These are phyloP conservation scores for Tetragnatha versicolor DNA, from an alignment of 1,140 invertebrate genomes.

Conservation along the genomic window DNA sequence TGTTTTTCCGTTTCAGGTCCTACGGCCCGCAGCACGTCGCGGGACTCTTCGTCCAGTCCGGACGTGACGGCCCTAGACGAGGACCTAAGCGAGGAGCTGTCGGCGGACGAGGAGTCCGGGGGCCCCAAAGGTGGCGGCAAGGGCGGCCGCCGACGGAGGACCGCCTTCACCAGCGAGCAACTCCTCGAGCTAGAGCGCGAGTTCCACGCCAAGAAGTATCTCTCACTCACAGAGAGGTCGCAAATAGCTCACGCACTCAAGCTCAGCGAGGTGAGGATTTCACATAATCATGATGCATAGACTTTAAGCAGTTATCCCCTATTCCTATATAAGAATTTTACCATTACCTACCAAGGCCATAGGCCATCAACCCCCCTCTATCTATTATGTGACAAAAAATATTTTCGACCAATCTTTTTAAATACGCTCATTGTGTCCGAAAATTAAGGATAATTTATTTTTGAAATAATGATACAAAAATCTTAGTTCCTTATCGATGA, in stretches of 20 bases:
- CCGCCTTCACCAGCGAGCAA: constrained; percentile 96
- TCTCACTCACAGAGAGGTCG: constrained; percentile 92
- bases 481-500: too few species aligned
- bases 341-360: too few species aligned
- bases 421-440: too few species aligned
- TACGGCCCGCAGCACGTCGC: constrained; percentile 21
- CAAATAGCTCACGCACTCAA: constrained; percentile 92
- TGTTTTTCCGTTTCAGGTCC: constrained; percentile 10
- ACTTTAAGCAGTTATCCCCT: too few species aligned
- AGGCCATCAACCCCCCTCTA: too few species aligned
- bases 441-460: too few species aligned
- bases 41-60: constrained; percentile 40
- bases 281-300: too few species aligned
- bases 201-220: constrained; percentile 97
- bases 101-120: neutral
- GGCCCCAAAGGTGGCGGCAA: neutral
- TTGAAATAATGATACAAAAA: too few species aligned
- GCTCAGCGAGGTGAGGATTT: constrained; percentile 77
- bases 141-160: constrained; percentile 75
- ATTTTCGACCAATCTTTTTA: too few species aligned
- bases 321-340: too few species aligned
- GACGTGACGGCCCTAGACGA: constrained; percentile 44
- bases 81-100: constrained; percentile 16
- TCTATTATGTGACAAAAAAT: too few species aligned
- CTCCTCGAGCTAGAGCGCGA: constrained; percentile 92